Percentiles rank a stretch among this genome's conserved stretches.
Conservation (phyloP, 2,888 invertebrate species). For the Lydus trimaculatus region DNA sequence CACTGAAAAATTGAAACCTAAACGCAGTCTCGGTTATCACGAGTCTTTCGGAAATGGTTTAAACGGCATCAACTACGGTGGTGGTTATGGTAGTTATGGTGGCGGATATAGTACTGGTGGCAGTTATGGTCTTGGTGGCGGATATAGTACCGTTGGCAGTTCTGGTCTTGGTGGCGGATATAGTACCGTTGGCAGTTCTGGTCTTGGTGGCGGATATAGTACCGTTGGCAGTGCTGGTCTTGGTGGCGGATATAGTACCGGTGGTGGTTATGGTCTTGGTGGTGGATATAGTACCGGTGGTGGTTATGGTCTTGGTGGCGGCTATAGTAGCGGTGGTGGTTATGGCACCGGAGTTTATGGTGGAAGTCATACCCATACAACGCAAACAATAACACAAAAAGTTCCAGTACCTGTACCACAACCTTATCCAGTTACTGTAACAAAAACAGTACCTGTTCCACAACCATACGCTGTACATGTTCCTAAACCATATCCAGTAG, state of each 20-base stretch:
- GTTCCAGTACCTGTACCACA: conserved; percentile 28
- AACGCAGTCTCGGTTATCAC: conserved; percentile 25
- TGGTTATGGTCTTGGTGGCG: conserved; percentile 16
- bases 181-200: conserved; percentile 7
- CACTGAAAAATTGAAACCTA: conserved; percentile 21
- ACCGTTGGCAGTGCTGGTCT: background rate
- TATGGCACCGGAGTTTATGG: conserved; percentile 13
- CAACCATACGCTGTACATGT: conserved; percentile 38
- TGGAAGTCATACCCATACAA: conserved; percentile 20
- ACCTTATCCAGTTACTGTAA: conserved; percentile 28
- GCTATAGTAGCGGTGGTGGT: conserved; percentile 12
- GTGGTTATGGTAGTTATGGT: conserved; percentile 12
- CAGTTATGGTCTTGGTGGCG: conserved; percentile 21
- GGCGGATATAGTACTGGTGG: conserved; percentile 4
- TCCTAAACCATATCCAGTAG: conserved; percentile 46
- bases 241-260: no score
- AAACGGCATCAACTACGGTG: background rate
- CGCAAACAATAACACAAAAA: conserved; percentile 18
- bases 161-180: no score
- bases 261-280: background rate
- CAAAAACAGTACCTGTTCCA: conserved; percentile 34
- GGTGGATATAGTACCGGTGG: conserved; percentile 13
- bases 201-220: background rate
- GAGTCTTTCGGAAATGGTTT: background rate
- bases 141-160: conserved; percentile 7